These are phyloP conservation scores for Magallana angulata DNA, from an alignment of 1,140 invertebrate genomes.

Conservation along the genomic window DNA sequence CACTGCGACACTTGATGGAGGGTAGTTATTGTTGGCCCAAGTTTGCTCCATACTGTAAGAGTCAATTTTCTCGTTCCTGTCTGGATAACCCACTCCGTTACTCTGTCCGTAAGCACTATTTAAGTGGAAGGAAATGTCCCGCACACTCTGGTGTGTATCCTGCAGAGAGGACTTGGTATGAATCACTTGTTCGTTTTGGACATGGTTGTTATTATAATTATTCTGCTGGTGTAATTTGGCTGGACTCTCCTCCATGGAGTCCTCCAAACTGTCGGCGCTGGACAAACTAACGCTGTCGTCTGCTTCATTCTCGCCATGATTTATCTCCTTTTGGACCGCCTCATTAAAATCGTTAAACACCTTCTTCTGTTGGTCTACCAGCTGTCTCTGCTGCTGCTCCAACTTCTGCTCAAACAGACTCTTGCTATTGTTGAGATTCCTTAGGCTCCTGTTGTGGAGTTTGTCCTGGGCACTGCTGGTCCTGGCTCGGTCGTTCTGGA, in stretches of 20 bases:
- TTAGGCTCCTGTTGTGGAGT: constrained; percentile 67
- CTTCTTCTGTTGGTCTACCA: constrained; percentile 70
- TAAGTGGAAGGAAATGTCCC: constrained; percentile 33
- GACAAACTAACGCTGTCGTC: constrained; percentile 66
- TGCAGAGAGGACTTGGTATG: neutral
- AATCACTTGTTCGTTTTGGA: constrained; percentile 38
- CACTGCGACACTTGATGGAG: constrained; percentile 11
- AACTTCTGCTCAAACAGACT: constrained; percentile 76
- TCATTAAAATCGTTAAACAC: constrained; percentile 69
- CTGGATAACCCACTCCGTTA: neutral
- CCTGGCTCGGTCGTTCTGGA: constrained; percentile 36
- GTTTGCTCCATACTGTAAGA: constrained; percentile 47
- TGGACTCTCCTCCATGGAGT: neutral
- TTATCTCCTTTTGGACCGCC: constrained; percentile 68
- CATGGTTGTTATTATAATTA: neutral
- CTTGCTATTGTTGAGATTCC: constrained; percentile 68
- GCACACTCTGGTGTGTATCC: constrained; percentile 41
- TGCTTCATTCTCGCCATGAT: constrained; percentile 33
- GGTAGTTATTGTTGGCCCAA: neutral
- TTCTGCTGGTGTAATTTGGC: neutral
- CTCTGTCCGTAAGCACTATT: neutral
- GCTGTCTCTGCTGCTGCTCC: constrained; percentile 68
- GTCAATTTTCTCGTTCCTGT: constrained; percentile 48
- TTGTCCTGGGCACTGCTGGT: constrained; percentile 54
- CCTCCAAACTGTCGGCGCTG: constrained; percentile 71